These are phyloP conservation scores for Tipula confusa DNA, from an alignment of 2,888 invertebrate species.

Conservation along the genomic window DNA sequence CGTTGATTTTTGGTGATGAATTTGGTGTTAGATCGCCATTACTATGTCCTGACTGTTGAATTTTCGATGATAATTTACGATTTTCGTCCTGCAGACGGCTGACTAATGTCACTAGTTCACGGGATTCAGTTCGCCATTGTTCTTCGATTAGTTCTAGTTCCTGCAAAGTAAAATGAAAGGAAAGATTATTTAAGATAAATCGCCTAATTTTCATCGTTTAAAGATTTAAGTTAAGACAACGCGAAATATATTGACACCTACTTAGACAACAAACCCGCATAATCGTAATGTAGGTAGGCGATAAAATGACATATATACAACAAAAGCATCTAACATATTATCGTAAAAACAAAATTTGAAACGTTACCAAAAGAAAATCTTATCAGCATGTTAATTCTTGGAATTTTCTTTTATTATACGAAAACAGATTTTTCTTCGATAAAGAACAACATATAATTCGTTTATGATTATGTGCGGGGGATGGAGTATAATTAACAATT, in stretches of 20 bases:
- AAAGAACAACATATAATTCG: neutral
- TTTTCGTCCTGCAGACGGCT: constrained; percentile 89
- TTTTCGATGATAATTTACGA: constrained; percentile 60
- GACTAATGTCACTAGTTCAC: constrained; percentile 80
- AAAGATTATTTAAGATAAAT: neutral
- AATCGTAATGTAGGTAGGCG: neutral
- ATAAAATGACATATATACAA: neutral
- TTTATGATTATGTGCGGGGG: neutral
- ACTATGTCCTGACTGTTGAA: constrained; percentile 43
- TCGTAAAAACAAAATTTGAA: too few relatives aligned
- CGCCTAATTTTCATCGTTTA: neutral
- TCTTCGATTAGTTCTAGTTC: constrained; percentile 96
- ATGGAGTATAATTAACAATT: neutral
- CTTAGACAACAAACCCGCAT: too few relatives aligned
- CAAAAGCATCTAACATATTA: neutral
- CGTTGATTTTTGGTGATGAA: constrained; percentile 41
- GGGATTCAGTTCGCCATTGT: constrained; percentile 90
- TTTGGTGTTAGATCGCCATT: constrained; percentile 47
- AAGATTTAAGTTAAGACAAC: neutral
- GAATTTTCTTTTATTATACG: neutral
- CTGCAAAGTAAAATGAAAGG: constrained; percentile 52
- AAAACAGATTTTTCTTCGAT: neutral
- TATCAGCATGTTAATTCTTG: neutral
- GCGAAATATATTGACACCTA: neutral
- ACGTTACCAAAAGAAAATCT: neutral